These are phyloP conservation scores for Ornithoptera alexandrae DNA, from an alignment of 2,888 invertebrate genomes.

Conservation along the genomic window DNA sequence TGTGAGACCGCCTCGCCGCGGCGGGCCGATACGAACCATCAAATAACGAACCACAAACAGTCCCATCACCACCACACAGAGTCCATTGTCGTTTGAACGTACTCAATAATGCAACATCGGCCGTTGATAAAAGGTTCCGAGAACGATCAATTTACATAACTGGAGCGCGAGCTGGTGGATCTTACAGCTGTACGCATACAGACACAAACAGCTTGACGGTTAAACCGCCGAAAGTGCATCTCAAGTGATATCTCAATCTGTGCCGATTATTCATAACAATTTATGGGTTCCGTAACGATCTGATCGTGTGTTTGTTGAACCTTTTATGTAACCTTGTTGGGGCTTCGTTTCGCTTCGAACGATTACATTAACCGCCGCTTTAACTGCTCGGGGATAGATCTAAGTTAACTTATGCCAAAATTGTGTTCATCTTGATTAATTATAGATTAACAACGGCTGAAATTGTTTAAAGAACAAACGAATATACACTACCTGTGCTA, in stretches of 20 bases:
- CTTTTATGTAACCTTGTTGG: constrained; percentile 35
- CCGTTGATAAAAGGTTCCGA: constrained; percentile 43
- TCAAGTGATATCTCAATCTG: constrained; percentile 71
- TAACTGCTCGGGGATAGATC: too few relatives aligned
- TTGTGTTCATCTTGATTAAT: too few relatives aligned
- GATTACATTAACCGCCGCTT: background rate
- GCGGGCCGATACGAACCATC: constrained; percentile 33
- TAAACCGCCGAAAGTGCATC: constrained; percentile 42
- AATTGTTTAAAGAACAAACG: too few relatives aligned
- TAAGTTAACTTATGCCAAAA: too few relatives aligned
- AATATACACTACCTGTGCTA: too few relatives aligned
- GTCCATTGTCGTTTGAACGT: constrained; percentile 31
- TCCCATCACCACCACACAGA: constrained; percentile 26
- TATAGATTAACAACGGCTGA: too few relatives aligned
- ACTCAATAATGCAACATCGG: constrained; percentile 36
- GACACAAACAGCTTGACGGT: constrained; percentile 38
- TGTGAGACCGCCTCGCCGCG: constrained; percentile 63
- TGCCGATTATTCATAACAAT: constrained; percentile 54
- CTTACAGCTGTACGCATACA: constrained; percentile 40
- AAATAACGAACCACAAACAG: constrained; percentile 6
- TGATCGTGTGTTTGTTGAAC: constrained; percentile 53
- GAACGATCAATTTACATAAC: constrained; percentile 44
- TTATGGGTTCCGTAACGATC: constrained; percentile 55
- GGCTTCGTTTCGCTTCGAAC: constrained; percentile 31
- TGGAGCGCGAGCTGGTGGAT: constrained; percentile 26